Conservation (phyloP, 2,113 vertebrate genomes). For the Muntiacus reevesi region DNA sequence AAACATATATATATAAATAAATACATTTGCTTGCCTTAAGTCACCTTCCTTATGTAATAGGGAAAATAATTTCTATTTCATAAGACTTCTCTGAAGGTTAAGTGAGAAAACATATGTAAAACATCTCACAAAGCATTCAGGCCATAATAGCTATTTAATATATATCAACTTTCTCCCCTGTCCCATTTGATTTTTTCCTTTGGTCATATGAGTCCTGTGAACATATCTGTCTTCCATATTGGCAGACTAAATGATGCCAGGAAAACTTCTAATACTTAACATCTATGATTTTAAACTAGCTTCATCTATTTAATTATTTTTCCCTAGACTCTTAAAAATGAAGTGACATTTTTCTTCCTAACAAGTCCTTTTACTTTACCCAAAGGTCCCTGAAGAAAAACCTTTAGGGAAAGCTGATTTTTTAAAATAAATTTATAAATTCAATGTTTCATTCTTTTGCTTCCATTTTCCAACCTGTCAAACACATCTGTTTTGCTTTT, state of each 20-base stretch:
- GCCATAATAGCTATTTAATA: neutral
- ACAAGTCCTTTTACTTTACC: constrained; percentile 44
- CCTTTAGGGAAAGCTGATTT: constrained; percentile 7
- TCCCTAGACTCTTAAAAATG: neutral
- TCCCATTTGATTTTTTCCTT: neutral
- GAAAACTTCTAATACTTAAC: neutral
- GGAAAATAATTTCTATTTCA: neutral
- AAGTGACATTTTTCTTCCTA: constrained; percentile 37
- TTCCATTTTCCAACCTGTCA: constrained; percentile 65
- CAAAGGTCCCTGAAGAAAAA: constrained; percentile 29
- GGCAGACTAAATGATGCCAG: neutral
- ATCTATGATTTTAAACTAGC: neutral
- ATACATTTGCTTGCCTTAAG: neutral
- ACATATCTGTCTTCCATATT: neutral
- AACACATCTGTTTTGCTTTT: constrained; percentile 75
- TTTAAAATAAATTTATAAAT: constrained; percentile 51
- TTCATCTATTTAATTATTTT: constrained; percentile 27
- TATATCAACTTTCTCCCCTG: neutral
- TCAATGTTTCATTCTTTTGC: constrained; percentile 60
- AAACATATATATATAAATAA: neutral
- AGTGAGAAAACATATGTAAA: constrained; percentile 47
- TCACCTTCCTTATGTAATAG: neutral
- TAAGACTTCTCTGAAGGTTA: constrained; percentile 39
- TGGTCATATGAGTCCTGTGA: neutral
- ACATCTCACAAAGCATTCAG: neutral